Percentiles rank a stretch among this genome's conserved stretches.
These are phyloP conservation scores for Macrostomum cliftonense DNA, from an alignment of 2,888 invertebrate genomes.

Conservation along the genomic window DNA sequence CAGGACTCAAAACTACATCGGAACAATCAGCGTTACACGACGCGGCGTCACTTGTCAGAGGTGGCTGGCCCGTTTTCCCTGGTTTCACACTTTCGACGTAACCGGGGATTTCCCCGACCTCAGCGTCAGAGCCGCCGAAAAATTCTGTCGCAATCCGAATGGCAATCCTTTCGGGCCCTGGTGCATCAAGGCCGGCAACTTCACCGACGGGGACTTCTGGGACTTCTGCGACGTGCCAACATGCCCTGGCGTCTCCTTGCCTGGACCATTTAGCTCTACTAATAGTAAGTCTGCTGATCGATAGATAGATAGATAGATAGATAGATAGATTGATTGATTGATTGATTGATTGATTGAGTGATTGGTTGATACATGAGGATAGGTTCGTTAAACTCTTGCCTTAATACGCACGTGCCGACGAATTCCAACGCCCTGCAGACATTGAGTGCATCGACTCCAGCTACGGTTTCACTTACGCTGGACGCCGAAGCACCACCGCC, in stretches of 20 bases:
- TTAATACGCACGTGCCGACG: neutral
- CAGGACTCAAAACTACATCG: no score
- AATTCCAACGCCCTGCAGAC: no score
- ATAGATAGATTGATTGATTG: no score
- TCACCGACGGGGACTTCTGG: neutral
- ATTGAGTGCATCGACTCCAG: neutral
- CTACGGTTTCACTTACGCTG: no score
- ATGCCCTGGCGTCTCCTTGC: neutral
- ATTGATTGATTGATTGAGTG: no score
- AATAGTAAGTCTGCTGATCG: neutral
- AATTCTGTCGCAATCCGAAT: neutral
- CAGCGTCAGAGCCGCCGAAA: neutral
- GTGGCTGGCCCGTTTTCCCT: no score
- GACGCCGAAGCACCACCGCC: no score
- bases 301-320: no score
- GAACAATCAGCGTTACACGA: no score
- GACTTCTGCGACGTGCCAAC: neutral
- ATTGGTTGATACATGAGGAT: no score
- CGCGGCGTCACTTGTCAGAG: no score
- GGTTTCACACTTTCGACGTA: no score
- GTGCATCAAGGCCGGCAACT: neutral
- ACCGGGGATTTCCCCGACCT: neutral
- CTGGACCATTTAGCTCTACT: neutral
- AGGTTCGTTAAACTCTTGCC: neutral
- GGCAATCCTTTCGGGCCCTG: neutral